Evolutionary conservation across 1,140 invertebrate species (phyloP).

Genomic region (Bradysia coprophila): DNA sequence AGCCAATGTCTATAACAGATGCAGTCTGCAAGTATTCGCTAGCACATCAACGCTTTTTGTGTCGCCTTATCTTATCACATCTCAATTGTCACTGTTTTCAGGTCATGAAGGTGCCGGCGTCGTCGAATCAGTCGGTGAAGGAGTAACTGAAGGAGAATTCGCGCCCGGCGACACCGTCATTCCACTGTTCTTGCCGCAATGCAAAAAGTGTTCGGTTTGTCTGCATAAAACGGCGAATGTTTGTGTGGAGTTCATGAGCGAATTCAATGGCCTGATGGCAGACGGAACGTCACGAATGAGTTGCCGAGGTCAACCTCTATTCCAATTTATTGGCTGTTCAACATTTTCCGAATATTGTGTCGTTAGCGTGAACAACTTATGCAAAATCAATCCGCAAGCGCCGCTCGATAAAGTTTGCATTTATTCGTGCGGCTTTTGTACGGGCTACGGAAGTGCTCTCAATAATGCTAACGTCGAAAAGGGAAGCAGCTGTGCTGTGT

Average conservation of each 20-base stretch:
- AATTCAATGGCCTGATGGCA: constrained; percentile 86
- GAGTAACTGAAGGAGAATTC: constrained; percentile 79
- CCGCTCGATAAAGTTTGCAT: constrained; percentile 84
- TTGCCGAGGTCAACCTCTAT: constrained; percentile 58
- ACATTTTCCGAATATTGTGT: constrained; percentile 97
- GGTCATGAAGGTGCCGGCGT: constrained; percentile 92
- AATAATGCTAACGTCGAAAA: constrained; percentile 84
- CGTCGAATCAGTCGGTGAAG: constrained; percentile 88
- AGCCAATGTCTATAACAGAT: constrained; percentile 76
- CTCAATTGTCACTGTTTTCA: no score
- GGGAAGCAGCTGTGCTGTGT: constrained; percentile 75
- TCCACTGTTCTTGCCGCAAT: constrained; percentile 92
- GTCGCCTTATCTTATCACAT: no score
- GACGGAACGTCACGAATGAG: constrained; percentile 88
- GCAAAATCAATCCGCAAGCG: constrained; percentile 59
- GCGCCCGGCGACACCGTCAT: constrained; percentile 88
- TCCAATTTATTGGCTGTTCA: constrained; percentile 96
- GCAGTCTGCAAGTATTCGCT: no score
- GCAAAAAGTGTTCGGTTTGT: constrained; percentile 92
- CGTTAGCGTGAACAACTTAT: constrained; percentile 83
- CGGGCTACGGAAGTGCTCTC: constrained; percentile 81
- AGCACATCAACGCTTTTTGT: no score
- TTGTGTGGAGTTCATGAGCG: constrained; percentile 76
- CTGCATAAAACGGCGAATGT: constrained; percentile 90
- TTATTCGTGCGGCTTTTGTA: constrained; percentile 89